Base-by-base conservation (phyloP, 2,888 invertebrate genomes). In the Microplitis deprimator region DNA sequence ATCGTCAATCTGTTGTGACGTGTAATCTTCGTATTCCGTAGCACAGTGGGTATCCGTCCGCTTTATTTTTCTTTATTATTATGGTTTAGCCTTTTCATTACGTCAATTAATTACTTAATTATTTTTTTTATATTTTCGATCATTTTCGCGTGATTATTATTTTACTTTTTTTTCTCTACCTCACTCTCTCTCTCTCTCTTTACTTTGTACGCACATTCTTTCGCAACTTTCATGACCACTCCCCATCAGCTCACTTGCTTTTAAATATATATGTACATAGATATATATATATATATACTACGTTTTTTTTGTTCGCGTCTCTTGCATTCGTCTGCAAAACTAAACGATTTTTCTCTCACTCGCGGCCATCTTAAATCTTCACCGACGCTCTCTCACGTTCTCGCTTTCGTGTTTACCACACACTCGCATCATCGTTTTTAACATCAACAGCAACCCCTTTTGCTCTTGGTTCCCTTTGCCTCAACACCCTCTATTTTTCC, bases 1-100 rank as follows among this genome's bases (percentile, higher is more conserved):
- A 77, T 80, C 80, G 81, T 83, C 82, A 82, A 82, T 80, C 80
- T 81, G 80, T 82, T 79, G 80, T 80, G 79, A 80, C 82, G 81
- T 74, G 73, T 79, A 80, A 82, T 73, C 78, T 79, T 81, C 78
- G 78, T 75, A 75, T 79, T 79, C 68, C 77, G 75, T 80, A 78
- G 79, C 81, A 79, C 79, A 80, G 79, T 81, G 81, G 82, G 81
- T 76, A 81, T 80, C 78, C 80, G 80, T 80, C 81, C 79, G 80
- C 77, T 78, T 79, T 76, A 72, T 59, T 64, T 74, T 10, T 16
- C 59, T 77, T 73, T 75, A 68, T 77, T 68, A 67, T 70, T 50
- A 29, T 76, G 29, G 29, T 29, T 29, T 29, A 29, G 29, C 68
- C 72, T 67, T 59, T 77, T 75, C 74, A 68, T 67, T 71, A 69